Base-by-base conservation (phyloP, 2,797 vertebrate genomes). In the Pseudomugil gertrudae region DNA sequence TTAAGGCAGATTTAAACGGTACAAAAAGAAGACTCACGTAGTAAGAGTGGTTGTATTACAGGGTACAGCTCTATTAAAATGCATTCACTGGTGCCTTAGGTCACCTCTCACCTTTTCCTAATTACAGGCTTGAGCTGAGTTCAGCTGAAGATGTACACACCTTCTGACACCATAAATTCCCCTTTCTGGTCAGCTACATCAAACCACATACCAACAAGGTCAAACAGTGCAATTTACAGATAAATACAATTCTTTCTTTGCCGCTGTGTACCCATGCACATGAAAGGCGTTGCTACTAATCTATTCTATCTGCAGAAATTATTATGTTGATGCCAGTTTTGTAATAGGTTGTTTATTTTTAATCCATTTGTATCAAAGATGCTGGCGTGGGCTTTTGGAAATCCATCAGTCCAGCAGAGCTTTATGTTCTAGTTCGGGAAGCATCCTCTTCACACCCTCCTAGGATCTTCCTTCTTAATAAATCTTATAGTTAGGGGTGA, bases 31-130 rank as follows among this genome's bases (percentile, higher is more conserved):
- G 62, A 56, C 35, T 30, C 23, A 19, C 19, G 43, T 65, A 86
- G 76, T 81, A 80, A 88, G 66, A 89, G 81, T 89, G 48, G 30
- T 71, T 70, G 38, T 66, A 60, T 81, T 76, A 78, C 52, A 79
- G 69, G 26, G 45, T 21, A 32, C n/a, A 45, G 32, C 24, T 78
- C 57, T 69, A 36, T 75, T 69, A 45, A 72, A 63, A 69, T 57
- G 30, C 36, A 71, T 52, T 36, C 54, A 73, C 23, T 45, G 64
- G 53, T 62, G 55, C 43, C 52, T 74, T n/a, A 36, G 9, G 33
- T 84, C 79, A 81, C 83, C 76, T 84, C 38, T 90, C 69, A 72
- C 77, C 74, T 78, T 72, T 65, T 43, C 47, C 61, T 73, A 83
- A 90, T 89, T 81, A 89, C 71, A 86, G 74, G 63, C 66, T 72